Conservation (phyloP, 35 echinoderm and acorn worm species). For the Lytechinus variegatus region DNA sequence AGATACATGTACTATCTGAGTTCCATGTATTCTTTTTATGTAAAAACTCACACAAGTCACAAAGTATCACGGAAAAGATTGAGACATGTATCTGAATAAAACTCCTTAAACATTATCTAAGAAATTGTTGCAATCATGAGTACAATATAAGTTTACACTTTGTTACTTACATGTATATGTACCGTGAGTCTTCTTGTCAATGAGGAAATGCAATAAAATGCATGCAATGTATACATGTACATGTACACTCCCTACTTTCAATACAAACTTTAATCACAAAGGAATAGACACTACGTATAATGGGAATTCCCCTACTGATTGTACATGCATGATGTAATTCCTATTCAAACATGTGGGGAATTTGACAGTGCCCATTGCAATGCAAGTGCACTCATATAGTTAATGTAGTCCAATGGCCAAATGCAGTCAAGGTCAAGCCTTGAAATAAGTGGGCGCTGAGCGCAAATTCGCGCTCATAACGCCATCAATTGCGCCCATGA, state of each 20-base stretch:
- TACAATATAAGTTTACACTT: too few relatives aligned
- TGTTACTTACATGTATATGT: too few relatives aligned
- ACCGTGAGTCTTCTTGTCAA: neutral
- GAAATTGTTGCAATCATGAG: too few relatives aligned
- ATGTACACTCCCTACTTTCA: neutral
- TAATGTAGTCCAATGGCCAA: neutral
- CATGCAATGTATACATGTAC: neutral
- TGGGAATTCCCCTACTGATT: neutral
- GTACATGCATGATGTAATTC: neutral
- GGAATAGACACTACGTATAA: neutral
- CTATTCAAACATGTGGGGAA: neutral
- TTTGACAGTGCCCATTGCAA: neutral
- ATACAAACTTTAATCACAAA: neutral
- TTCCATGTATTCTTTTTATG: too few relatives aligned
- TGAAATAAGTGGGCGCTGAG: too few relatives aligned
- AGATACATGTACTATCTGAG: too few relatives aligned
- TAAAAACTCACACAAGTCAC: too few relatives aligned
- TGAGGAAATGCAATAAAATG: neutral
- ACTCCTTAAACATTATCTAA: too few relatives aligned
- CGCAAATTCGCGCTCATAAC: too few relatives aligned
- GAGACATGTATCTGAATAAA: too few relatives aligned
- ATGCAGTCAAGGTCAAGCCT: too few relatives aligned
- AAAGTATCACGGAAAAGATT: neutral
- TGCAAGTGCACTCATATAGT: neutral
- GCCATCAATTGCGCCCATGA: too few relatives aligned